These are phyloP conservation scores for Coregonus suidteri DNA, from an alignment of 2,797 vertebrate genomes.

Conservation along the genomic window DNA sequence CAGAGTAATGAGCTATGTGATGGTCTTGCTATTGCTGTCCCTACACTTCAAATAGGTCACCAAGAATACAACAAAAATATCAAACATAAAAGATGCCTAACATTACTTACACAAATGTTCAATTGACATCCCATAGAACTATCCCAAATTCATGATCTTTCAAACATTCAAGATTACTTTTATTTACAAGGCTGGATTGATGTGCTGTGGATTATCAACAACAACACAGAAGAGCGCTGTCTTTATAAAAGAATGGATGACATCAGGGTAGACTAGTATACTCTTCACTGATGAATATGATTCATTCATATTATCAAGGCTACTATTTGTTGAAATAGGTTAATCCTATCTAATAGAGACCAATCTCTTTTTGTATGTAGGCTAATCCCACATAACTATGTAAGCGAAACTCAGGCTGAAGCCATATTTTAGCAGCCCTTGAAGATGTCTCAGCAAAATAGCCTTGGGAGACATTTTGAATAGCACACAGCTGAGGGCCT, in stretches of 20 bases:
- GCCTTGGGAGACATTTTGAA: not conserved
- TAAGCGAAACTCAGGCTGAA: not conserved
- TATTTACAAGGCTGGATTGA: no score
- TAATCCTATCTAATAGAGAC: not conserved
- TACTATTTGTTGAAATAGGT: not conserved
- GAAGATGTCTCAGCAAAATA: not conserved
- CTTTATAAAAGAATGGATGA: not conserved
- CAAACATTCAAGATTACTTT: no score
- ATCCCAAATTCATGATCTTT: conserved; percentile 53
- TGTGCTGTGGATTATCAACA: no score
- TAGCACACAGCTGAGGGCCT: conserved; percentile 21
- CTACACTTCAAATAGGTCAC: conserved; percentile 22
- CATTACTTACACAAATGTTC: conserved; percentile 61
- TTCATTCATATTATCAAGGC: not conserved
- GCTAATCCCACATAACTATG: not conserved
- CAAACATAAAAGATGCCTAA: conserved; percentile 42
- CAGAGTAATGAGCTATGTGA: not conserved
- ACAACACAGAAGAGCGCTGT: not conserved
- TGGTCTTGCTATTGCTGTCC: not conserved
- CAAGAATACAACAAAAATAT: conserved; percentile 19
- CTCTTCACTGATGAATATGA: not conserved
- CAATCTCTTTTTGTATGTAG: not conserved
- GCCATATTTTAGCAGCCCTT: not conserved
- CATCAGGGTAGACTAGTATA: not conserved
- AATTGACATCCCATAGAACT: conserved; percentile 38